Evolutionary conservation across 2,888 invertebrate genomes (phyloP).

Genomic region (Caradrina clavipalpis): DNA sequence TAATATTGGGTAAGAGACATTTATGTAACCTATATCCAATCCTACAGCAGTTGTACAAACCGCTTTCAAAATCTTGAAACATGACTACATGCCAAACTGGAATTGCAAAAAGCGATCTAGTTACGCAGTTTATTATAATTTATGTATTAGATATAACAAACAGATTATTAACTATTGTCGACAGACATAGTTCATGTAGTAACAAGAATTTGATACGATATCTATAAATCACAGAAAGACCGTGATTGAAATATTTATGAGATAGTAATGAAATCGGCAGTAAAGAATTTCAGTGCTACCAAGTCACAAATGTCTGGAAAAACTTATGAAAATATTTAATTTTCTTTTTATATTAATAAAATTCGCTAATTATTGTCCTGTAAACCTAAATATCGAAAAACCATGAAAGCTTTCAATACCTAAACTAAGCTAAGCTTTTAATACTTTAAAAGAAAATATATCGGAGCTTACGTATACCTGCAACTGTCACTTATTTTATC

Average conservation of each 20-base stretch:
- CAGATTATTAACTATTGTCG: constrained; percentile 54
- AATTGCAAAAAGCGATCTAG: constrained; percentile 58
- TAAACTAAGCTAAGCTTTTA: too few species aligned
- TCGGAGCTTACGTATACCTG: too few species aligned
- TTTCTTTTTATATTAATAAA: too few species aligned
- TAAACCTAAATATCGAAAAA: too few species aligned
- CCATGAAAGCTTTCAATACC: too few species aligned
- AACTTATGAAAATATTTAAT: not conserved
- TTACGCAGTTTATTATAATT: constrained; percentile 58
- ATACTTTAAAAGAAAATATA: too few species aligned
- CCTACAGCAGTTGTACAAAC: constrained; percentile 37
- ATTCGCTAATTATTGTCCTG: too few species aligned
- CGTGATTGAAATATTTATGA: constrained; percentile 1
- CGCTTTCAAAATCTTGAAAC: constrained; percentile 57
- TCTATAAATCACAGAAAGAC: constrained; percentile 24
- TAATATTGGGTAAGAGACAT: constrained; percentile 37
- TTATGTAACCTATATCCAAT: constrained; percentile 43
- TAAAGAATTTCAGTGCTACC: not conserved
- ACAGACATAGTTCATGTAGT: constrained; percentile 30
- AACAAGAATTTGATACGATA: constrained; percentile 12
- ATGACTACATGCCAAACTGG: constrained; percentile 54
- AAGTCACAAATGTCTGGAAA: not conserved
- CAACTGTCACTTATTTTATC: too few species aligned
- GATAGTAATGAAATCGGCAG: not conserved
- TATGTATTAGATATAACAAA: constrained; percentile 58